These are phyloP conservation scores for Montipora capitata DNA, from an alignment of 92 coral and sea anemone species.

Conservation along the genomic window DNA sequence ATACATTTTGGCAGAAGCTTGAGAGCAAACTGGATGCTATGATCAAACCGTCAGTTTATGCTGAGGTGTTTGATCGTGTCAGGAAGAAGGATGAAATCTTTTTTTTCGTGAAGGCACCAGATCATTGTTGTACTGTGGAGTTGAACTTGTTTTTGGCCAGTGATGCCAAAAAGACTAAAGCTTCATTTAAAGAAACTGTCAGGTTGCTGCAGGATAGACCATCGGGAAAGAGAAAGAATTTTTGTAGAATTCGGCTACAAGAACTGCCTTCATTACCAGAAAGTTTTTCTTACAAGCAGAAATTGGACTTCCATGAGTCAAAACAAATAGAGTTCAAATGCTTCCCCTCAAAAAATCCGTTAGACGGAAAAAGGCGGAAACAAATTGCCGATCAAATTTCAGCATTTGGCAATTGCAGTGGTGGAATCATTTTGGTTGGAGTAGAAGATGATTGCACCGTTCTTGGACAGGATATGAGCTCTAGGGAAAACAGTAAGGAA, in stretches of 20 bases:
- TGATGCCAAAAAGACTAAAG: neutral
- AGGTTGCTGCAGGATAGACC: neutral
- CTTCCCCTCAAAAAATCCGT: neutral
- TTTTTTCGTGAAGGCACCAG: slow-evolving; percentile 15
- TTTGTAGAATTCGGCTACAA: neutral
- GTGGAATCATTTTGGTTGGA: neutral
- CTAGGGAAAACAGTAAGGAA: neutral
- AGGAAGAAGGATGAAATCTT: neutral
- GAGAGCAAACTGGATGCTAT: neutral
- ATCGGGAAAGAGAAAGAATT: neutral
- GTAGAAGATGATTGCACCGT: neutral
- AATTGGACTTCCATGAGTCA: neutral
- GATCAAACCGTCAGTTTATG: neutral
- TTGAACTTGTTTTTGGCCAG: neutral
- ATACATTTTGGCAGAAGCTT: neutral
- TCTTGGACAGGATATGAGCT: neutral
- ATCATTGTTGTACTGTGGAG: slow-evolving; percentile 1
- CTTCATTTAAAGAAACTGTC: neutral
- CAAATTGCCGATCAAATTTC: neutral
- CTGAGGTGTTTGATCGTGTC: neutral
- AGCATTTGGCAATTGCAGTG: slow-evolving; percentile 11
- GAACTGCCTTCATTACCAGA: neutral
- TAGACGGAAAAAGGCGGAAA: no score
- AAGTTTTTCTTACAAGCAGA: neutral
- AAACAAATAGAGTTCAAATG: neutral